Base-by-base conservation (phyloP, 1,140 invertebrate genomes). In the Drosophila serrata region DNA sequence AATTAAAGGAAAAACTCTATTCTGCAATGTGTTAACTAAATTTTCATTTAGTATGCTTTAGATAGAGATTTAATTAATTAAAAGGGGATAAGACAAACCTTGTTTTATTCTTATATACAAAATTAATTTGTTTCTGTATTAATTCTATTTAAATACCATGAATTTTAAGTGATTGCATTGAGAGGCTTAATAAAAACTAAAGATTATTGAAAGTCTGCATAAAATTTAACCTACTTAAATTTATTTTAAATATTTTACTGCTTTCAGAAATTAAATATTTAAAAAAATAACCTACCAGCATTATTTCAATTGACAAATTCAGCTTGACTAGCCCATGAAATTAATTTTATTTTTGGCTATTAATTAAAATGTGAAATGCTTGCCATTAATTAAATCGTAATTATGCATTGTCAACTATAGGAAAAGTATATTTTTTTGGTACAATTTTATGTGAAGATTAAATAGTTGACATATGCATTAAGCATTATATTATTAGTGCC, bases 381-480 rank as follows among this genome's bases (percentile, higher is more conserved):
- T 39, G 53, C 53, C 17, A 62, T 29, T 39, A 62, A 62, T 62
- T 29, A 62, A 62, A 58, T 40, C 9, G 24, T 15, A 59, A 59
- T 59, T 59, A 62, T 39, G 17, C 27, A 56, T 35, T 56, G 59
- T 56, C 59, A 39, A 39, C 55, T 58, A 29, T 8, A 15, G 17
- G 0, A 19, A 7, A 51, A 33, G 11, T 22, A 12, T 29, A 12
- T n/a, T 29, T 31, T 58, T 22, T 43, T 22, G 9, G 15, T n/a
- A 27, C 22, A 24, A n/a, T 17, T 51, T 12, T 33, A 8, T 51
- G 27, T 19, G 17, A 48, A n/a, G 24, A 48, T n/a, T 48, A 27
- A 27, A 46, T n/a, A 46, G 15, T 6, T 27, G 45, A 13, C 27
- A 51, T 19, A 51, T 33, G 49, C 17, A 51, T 35, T 51, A 22